Conservation (phyloP, 2,797 vertebrate genomes). For the Margarornis squamiger region DNA sequence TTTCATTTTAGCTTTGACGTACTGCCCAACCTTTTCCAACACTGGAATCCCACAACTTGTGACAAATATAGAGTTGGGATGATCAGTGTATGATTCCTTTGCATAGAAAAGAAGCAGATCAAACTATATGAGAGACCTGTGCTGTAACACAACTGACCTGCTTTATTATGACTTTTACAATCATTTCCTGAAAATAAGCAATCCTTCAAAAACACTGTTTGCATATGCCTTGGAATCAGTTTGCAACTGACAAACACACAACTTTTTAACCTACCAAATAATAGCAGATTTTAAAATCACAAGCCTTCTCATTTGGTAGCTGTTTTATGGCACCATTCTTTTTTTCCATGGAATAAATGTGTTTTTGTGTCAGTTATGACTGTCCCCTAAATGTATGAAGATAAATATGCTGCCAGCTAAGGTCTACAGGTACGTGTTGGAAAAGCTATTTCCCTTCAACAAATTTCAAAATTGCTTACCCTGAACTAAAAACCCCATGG, state of each 20-base stretch:
- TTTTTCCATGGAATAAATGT: not conserved
- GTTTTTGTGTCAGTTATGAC: not conserved
- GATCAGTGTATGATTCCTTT: not conserved
- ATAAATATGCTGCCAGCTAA: not conserved
- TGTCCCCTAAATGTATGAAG: not conserved
- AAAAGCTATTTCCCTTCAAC: not conserved
- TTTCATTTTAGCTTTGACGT: not conserved
- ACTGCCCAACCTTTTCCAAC: not conserved
- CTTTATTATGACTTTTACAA: not conserved
- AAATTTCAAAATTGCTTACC: not conserved
- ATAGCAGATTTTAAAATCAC: not conserved
- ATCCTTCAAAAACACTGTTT: not conserved
- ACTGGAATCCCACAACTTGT: not conserved
- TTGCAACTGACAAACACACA: not conserved
- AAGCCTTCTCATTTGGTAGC: not conserved
- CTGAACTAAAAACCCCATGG: not conserved
- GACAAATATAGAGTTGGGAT: not conserved
- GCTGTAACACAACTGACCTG: not conserved
- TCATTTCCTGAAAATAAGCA: not conserved
- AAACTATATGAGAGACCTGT: not conserved
- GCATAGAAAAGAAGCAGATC: not conserved
- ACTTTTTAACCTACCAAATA: not conserved
- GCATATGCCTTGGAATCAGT: not conserved
- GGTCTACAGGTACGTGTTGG: not conserved
- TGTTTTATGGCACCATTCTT: not conserved